Base-by-base conservation (phyloP, 30 jellyfish, hydroid and myxozoan species). In the Hydractinia symbiolongicarpus region DNA sequence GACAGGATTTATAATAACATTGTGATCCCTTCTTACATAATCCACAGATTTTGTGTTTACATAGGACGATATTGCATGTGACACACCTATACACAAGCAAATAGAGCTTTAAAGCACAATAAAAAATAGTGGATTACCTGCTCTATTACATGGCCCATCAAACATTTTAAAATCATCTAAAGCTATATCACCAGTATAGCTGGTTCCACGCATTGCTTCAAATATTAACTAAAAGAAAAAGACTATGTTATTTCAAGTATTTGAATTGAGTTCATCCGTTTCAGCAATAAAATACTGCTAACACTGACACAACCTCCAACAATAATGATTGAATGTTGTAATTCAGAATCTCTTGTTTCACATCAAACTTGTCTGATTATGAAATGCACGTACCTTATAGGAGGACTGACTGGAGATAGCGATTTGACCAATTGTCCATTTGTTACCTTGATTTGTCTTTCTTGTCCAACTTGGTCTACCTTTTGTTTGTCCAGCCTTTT, bases 111-210 rank as follows among this genome's bases (percentile, higher is more conserved):
- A 69, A 30, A 15, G 50, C 50, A 16, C 17, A 50, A 72, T 54
- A 72, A 16, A 8, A 6, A 9, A n/a, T 8, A 20, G 73, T 19
- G 10, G 19, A 79, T 5, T 61, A 90, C 97, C 97, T 56, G 89
- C 90, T 71, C 82, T 88, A 58, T 90, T 90, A 84, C 97, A 90
- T 9, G 82, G 50, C 0, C 97, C 97, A 82, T 90, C 97, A 54
- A 81, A 66, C 95, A 90, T 85, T 68, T 85, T 89, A 50, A 89
- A 56, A 58, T 89, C 96, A 64, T 89, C 96, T 44, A 89, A 67
- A 14, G 96, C 96, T 53, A 89, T 89, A 50, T 89, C 96, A 4
- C 96, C 96, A 10, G 94, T 89, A 85, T 40, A 89, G 55, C 95
- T 87, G 9, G 80, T 61, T 17, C 95, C 95, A 53, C 95, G 86